phyloP scores from a whole-genome alignment of 2,888 invertebrate genomes.

The Cantharis flavilabris region DNA sequence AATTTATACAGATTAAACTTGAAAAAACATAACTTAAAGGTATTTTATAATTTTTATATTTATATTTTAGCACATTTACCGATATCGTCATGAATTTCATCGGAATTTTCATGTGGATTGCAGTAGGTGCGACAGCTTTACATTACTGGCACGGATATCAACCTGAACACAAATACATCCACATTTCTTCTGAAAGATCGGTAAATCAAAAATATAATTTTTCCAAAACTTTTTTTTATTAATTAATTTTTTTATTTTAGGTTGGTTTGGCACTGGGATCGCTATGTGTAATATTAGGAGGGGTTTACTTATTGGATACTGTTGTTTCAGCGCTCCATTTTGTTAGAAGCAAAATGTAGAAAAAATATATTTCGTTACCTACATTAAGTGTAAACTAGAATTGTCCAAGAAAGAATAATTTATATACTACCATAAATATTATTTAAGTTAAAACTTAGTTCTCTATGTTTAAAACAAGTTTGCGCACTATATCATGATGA shows the following conservation, averaged over 20 bases:
- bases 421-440: neutral
- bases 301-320: constrained; percentile 79
- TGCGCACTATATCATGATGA: neutral
- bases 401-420: neutral
- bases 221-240: neutral
- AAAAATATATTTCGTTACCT: neutral
- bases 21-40: neutral
- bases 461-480: neutral
- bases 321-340: constrained; percentile 69
- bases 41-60: neutral
- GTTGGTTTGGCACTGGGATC: constrained; percentile 82
- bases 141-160: constrained; percentile 91
- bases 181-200: constrained; percentile 76
- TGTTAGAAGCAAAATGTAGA: constrained; percentile 30
- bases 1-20: neutral
- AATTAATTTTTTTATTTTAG: constrained; percentile 39
- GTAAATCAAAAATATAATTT: constrained; percentile 34
- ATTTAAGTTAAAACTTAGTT: neutral
- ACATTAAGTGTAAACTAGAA: neutral
- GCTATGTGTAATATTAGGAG: constrained; percentile 78
- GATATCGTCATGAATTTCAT: constrained; percentile 89
- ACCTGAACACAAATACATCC: constrained; percentile 75
- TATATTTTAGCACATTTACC: constrained; percentile 66
- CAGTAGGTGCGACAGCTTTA: constrained; percentile 82
- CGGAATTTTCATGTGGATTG: constrained; percentile 82